Evolutionary conservation across 2,797 vertebrate genomes (phyloP).

Genomic region (Amazona ochrocephala): DNA sequence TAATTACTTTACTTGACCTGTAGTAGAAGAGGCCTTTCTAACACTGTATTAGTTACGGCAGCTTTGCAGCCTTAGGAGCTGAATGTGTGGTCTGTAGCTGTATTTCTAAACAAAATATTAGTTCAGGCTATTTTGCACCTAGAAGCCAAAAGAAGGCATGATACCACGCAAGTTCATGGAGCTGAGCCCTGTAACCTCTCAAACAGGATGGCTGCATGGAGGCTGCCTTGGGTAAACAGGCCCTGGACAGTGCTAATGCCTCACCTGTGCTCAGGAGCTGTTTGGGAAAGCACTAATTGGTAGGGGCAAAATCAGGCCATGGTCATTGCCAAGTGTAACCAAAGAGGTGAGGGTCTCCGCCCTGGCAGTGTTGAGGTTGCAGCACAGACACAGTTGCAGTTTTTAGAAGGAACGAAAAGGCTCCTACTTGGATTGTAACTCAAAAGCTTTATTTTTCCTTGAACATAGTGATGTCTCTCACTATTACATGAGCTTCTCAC

Average conservation of each 20-base stretch:
- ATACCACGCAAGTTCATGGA: neutral
- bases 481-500: neutral
- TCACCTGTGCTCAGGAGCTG: neutral
- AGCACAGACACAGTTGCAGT: neutral
- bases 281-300: neutral
- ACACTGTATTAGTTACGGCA: neutral
- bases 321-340: neutral
- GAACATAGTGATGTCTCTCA: neutral
- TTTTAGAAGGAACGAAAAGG: neutral
- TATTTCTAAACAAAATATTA: neutral
- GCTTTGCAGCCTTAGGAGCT: neutral
- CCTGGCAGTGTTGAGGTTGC: neutral
- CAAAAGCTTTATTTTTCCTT: neutral
- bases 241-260: neutral
- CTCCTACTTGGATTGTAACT: neutral
- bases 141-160: neutral
- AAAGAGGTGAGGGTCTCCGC: neutral
- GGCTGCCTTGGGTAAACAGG: neutral
- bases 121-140: neutral
- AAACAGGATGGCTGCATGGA: neutral
- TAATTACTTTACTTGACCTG: conserved; percentile 5
- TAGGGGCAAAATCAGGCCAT: neutral
- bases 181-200: neutral
- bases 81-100: neutral
- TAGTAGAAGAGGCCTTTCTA: neutral